Base-by-base conservation (phyloP, 2,113 vertebrate species). In the Paradisaea rubra region DNA sequence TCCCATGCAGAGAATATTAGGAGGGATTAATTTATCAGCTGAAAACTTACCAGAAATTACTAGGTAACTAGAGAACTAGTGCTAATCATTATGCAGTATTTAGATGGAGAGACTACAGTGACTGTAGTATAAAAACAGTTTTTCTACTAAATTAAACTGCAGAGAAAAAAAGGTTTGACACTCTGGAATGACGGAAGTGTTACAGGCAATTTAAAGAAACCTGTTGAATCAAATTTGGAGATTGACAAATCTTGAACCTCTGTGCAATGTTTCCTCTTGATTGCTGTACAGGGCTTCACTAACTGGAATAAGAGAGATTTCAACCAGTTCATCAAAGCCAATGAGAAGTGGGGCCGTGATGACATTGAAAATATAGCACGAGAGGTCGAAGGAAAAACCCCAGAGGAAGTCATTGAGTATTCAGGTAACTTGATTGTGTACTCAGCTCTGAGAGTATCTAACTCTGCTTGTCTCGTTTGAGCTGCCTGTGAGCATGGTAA, bases 301-400 rank as follows among this genome's bases (percentile, higher is more conserved):
- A 99, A 99, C 96, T 99, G 99, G 99, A 99, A 99, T 97, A 99
- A 99, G 94, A 98, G 99, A 81, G 99, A 99, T 97, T 99, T 99
- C 95, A 99, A 99, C 97, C 99, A 99, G 96, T 99, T 99, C 97
- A 99, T 99, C 93, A 99, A 99, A 98, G 99, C 99, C 44, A 99
- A 99, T 80, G 99, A 99, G 96, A 99, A 99, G 95, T 99, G 99
- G 99, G 99, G 99, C 73, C 97, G 99, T 95, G 99, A 99, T 93
- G 99, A 99, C 93, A 99, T 99, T 78, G 99, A 99, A 97, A 99
- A 99, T 95, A 99, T 99, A 90, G 99, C 99, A 76, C 98, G 99
- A 86, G 99, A 99, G 97, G 99, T 99, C 9, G 99, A 99, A 97
- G 99, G 99, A 2, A 99, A 99, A 98, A 99, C 99, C 23, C 99